Evolutionary conservation across 2,113 vertebrate genomes (phyloP).

Genomic region (Leucosticte australis): DNA sequence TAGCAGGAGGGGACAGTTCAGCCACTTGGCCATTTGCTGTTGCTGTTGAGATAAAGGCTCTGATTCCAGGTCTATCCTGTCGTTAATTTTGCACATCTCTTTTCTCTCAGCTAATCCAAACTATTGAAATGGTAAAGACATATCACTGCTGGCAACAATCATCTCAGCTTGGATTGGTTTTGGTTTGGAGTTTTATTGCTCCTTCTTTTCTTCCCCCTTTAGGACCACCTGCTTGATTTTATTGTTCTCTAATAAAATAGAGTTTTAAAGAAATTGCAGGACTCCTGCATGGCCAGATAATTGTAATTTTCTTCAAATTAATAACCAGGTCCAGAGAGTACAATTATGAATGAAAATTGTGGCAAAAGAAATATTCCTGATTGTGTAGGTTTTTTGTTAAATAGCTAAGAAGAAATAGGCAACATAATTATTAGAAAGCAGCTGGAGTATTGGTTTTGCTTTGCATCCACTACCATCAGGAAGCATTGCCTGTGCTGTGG

Average conservation of each 20-base stretch:
- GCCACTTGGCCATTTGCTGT: background rate
- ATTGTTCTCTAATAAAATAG: conserved; percentile 27
- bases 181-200: background rate
- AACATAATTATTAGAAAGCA: background rate
- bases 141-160: background rate
- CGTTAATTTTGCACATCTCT: background rate
- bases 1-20: background rate
- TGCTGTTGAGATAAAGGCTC: background rate
- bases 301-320: conserved; percentile 31
- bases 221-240: background rate
- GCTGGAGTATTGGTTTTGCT: background rate
- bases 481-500: background rate
- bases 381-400: conserved; percentile 19
- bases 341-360: conserved; percentile 19
- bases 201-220: no score
- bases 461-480: background rate
- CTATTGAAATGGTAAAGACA: background rate
- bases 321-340: conserved; percentile 16
- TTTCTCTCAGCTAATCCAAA: background rate
- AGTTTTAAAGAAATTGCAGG: background rate
- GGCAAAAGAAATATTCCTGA: background rate
- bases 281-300: background rate
- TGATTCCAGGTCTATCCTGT: background rate
- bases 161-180: background rate
- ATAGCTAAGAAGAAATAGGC: conserved; percentile 7